Percentiles rank a stretch among this genome's conserved stretches.
Evolutionary conservation across 2,888 invertebrate species (phyloP).

Genomic region (Mycalesis mineus): DNA sequence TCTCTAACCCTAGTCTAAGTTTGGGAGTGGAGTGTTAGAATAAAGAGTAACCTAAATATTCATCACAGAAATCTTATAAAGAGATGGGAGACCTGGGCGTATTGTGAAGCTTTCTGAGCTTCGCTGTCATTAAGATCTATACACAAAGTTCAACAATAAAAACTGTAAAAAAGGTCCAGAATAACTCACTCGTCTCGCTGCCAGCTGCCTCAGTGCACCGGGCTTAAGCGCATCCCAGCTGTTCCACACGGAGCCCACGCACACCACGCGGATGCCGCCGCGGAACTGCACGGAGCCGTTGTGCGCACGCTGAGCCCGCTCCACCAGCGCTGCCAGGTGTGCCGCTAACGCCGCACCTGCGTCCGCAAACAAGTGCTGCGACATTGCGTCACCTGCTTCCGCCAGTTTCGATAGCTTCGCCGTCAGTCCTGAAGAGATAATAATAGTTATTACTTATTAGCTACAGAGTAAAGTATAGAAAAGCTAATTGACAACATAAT

Average conservation of each 20-base stretch:
- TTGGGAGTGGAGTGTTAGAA: too few relatives aligned
- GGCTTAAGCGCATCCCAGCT: constrained; percentile 90
- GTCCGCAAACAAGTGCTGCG: constrained; percentile 79
- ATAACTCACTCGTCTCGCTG: constrained; percentile 54
- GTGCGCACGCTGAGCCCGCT: constrained; percentile 42
- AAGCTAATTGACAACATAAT: too few relatives aligned
- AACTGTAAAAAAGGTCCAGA: not conserved
- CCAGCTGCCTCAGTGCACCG: constrained; percentile 81
- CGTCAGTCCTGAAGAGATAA: constrained; percentile 78
- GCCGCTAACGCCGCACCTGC: constrained; percentile 83
- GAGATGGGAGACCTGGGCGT: too few relatives aligned
- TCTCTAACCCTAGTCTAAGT: too few relatives aligned
- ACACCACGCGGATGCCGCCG: constrained; percentile 82
- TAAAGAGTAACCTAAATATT: too few relatives aligned
- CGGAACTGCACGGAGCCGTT: constrained; percentile 78
- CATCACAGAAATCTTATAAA: too few relatives aligned
- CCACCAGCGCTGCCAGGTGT: constrained; percentile 84
- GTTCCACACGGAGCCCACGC: constrained; percentile 97
- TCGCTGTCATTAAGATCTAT: too few relatives aligned
- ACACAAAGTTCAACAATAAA: too few relatives aligned
- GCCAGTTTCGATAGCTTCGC: constrained; percentile 84
- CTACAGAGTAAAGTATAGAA: too few relatives aligned
- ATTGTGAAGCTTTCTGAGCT: too few relatives aligned
- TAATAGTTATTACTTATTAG: not conserved
- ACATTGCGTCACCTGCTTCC: constrained; percentile 84